Evolutionary conservation across 2,888 invertebrate species (phyloP).

Genomic region (Zaprionus bogoriensis): DNA sequence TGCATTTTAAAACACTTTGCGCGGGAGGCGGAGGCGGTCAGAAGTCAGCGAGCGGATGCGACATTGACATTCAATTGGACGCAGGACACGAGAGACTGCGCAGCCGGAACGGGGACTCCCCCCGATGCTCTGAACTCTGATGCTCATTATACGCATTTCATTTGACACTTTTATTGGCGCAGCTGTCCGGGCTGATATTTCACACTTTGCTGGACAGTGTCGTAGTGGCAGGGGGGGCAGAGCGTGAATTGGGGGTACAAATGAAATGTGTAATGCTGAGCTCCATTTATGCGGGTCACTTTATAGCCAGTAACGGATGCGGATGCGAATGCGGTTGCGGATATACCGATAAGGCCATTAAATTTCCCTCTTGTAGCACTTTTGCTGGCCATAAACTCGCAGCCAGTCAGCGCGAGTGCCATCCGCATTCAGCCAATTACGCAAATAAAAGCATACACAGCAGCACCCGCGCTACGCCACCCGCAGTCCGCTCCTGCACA

Average conservation of each 20-base stretch:
- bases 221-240: neutral
- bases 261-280: slow-evolving; percentile 58
- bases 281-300: slow-evolving; percentile 73
- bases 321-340: slow-evolving; percentile 47
- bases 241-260: slow-evolving; percentile 7
- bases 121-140: slow-evolving; percentile 24
- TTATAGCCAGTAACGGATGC: slow-evolving; percentile 61
- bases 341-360: slow-evolving; percentile 66
- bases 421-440: slow-evolving; percentile 69
- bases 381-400: slow-evolving; percentile 59
- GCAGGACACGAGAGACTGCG: neutral
- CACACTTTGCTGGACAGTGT: slow-evolving; percentile 38
- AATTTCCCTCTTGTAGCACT: slow-evolving; percentile 52
- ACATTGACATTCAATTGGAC: slow-evolving; percentile 64
- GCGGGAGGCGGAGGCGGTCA: slow-evolving; percentile 33
- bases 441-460: slow-evolving; percentile 56
- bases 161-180: slow-evolving; percentile 77
- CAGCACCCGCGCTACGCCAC: neutral
- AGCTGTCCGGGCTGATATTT: slow-evolving; percentile 58
- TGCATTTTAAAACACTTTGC: slow-evolving; percentile 73
- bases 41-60: slow-evolving; percentile 50
- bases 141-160: slow-evolving; percentile 72
- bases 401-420: slow-evolving; percentile 27
- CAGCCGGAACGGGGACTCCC: neutral
- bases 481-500: slow-evolving; percentile 6